Base-by-base conservation (phyloP, 1,140 invertebrate species). In the Drosophila ananassae region DNA sequence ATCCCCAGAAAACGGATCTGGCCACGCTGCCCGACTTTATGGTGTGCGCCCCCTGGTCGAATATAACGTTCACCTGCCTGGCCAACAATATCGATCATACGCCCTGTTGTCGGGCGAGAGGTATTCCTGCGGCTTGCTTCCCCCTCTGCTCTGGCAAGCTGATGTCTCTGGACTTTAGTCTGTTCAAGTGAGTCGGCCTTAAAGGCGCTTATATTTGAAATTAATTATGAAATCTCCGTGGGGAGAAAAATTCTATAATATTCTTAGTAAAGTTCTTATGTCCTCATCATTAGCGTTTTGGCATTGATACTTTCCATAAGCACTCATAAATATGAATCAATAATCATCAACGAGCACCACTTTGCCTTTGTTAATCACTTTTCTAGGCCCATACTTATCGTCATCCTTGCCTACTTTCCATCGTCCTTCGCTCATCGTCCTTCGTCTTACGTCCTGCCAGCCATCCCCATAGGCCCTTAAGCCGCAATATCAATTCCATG, bases 31-130 rank as follows among this genome's bases (percentile, higher is more conserved):
- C 94, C 0, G 96, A 97, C 90, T 92, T 97, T 74, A 97, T 97
- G 95, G 96, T 97, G 28, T 97, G 96, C 91, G 96, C 96, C 0
- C 96, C 96, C 0, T 97, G 96, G 95, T 95, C 96, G 1, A 94
- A 94, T 0, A 94, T 95, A 21, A 96, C 96, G 2, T 97, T 97
- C 83, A 94, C 94, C 2, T 97, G 96, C 84, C 92, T 97, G 52
- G 94, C 96, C 12, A 96, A 97, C 79, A 95, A 95, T 2, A 94
- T 95, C 62, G 96, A 97, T 92, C 96, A 97, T 92, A 95, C 95
- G 1, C 94, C 95, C 0, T 97, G 96, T 92, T 97, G 96, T 84
- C 93, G 94, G 21, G 93, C 95, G 0, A 92, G 95, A 32, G 96
- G 96, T 0, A 93, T 97, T 7, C 96, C 96, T 0, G 93, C 94